Conservation (phyloP, 2,888 invertebrate species). For the Sminthurides aquaticus region DNA sequence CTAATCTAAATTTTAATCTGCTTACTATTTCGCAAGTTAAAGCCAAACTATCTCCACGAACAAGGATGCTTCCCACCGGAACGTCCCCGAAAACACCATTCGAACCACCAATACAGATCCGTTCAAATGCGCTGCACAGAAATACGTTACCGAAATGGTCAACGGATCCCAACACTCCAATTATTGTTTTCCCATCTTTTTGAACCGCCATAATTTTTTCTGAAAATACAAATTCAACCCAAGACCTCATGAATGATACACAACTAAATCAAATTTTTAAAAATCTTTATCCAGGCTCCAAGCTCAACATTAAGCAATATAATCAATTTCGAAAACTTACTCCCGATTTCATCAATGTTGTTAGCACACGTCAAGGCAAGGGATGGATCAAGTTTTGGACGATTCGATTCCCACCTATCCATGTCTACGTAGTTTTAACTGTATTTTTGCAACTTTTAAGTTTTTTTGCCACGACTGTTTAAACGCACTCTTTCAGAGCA, state of each 20-base stretch:
- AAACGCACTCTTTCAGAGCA: too few species aligned
- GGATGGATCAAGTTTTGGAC: too few species aligned
- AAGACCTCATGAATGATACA: too few species aligned
- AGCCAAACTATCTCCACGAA: slow-evolving; percentile 97
- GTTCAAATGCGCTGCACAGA: slow-evolving; percentile 87
- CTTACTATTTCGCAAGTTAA: slow-evolving; percentile 92
- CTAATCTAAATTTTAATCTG: background rate
- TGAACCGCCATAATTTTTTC: slow-evolving; percentile 93
- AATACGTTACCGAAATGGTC: slow-evolving; percentile 98
- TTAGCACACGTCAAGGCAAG: too few species aligned
- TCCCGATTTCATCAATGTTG: background rate
- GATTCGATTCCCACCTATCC: too few species aligned
- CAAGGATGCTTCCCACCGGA: slow-evolving; percentile 89
- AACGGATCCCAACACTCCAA: slow-evolving; percentile 89
- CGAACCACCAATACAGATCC: slow-evolving; percentile 61
- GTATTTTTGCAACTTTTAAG: too few species aligned
- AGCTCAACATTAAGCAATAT: background rate
- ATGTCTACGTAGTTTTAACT: too few species aligned
- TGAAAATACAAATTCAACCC: slow-evolving; percentile 48
- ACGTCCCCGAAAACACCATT: slow-evolving; percentile 98
- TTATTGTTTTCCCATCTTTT: slow-evolving; percentile 90
- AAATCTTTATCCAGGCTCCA: too few species aligned
- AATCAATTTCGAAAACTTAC: background rate
- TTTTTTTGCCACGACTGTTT: too few species aligned
- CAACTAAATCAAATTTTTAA: too few species aligned